Percentiles rank a stretch among this genome's conserved stretches.
These are phyloP conservation scores for Grammomys dolichurus DNA, from an alignment of 2,113 vertebrate genomes.

Conservation along the genomic window DNA sequence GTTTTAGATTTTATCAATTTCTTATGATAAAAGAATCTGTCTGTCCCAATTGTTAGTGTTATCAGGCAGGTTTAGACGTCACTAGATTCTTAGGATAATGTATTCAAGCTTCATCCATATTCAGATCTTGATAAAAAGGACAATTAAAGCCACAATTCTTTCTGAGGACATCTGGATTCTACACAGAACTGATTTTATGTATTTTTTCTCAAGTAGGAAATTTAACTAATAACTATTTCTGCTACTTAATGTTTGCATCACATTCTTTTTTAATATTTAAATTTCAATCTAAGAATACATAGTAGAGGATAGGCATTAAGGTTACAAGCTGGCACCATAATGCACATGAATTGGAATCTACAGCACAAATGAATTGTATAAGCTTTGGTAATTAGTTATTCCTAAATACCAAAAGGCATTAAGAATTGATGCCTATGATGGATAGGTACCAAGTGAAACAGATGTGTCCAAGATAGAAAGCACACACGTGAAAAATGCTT, in stretches of 20 bases:
- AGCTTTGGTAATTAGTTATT: neutral
- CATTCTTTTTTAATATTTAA: neutral
- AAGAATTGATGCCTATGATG: neutral
- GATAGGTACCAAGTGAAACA: too few relatives aligned
- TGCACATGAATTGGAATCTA: neutral
- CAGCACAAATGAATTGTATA: neutral
- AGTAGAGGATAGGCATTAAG: neutral
- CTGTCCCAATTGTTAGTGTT: neutral
- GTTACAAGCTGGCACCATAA: neutral
- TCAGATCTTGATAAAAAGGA: neutral
- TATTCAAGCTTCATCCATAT: neutral
- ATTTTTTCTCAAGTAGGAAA: conserved; percentile 8
- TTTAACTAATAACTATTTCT: neutral
- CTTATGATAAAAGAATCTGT: neutral
- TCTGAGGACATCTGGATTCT: neutral
- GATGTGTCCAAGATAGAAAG: neutral
- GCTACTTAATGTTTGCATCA: neutral
- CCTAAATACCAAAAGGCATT: neutral
- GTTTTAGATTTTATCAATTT: neutral
- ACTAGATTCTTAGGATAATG: neutral
- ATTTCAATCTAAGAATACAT: neutral
- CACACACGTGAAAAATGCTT: neutral
- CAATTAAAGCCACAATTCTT: neutral
- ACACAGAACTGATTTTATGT: neutral
- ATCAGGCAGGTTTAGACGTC: neutral